A percentile compares a stretch with the other conserved stretches of the same genome.
phyloP scores from a whole-genome alignment of 2,797 vertebrate genomes.

The Lagocephalus sceleratus region DNA sequence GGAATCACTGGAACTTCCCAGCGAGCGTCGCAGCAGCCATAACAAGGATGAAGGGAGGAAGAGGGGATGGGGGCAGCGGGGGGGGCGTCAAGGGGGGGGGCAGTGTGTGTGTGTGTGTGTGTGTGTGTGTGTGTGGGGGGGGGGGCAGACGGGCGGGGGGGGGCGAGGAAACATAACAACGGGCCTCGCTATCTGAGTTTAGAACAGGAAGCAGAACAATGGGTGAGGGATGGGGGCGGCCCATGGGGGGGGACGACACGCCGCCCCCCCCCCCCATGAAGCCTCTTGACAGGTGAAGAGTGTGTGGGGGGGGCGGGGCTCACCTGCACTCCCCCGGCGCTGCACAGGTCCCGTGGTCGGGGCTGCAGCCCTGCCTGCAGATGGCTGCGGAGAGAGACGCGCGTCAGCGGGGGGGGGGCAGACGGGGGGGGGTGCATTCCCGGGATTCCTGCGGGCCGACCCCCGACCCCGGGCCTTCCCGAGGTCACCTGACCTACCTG shows the following conservation, averaged over 20 bases:
- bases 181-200: constrained; percentile 19
- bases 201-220: constrained; percentile 77
- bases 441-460: no score
- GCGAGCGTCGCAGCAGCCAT: constrained; percentile 49
- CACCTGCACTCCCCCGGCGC: constrained; percentile 90
- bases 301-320: constrained; percentile 58
- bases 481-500: constrained; percentile 68
- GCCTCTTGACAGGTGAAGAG: neutral
- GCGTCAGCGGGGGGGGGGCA: no score
- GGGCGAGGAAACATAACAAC: neutral
- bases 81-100: constrained; percentile 22
- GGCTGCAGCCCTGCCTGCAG: constrained; percentile 91
- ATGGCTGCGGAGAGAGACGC: constrained; percentile 73
- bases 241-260: neutral
- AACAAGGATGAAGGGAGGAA: constrained; percentile 66
- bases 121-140: constrained; percentile 16
- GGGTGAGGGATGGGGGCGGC: constrained; percentile 43
- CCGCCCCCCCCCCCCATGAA: neutral
- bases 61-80: constrained; percentile 52
- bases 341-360: constrained; percentile 81
- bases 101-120: constrained; percentile 11
- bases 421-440: no score
- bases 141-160: constrained; percentile 19
- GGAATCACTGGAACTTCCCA: constrained; percentile 7
- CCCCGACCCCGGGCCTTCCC: no score